Percentiles rank a stretch among this genome's conserved stretches.
Conservation (phyloP, 2,797 vertebrate genomes). For the Sebastes goodei region DNA sequence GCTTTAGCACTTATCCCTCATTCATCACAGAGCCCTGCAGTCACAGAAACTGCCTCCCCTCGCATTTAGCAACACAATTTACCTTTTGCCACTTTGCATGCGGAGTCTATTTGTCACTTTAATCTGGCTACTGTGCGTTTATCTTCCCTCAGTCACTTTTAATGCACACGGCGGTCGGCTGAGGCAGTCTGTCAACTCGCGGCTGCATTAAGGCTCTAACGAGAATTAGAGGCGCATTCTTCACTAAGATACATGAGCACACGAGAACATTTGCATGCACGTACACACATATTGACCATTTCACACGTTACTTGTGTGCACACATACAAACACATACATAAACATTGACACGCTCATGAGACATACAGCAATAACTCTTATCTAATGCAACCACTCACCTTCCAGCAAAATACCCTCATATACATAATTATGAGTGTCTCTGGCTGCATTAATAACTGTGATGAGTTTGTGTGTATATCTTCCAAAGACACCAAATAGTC, state of each 20-base stretch:
- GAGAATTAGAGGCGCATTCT: conserved; percentile 54
- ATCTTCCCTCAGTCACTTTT: conserved; percentile 74
- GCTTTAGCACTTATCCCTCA: conserved; percentile 71
- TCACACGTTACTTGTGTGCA: conserved; percentile 23
- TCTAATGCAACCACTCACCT: conserved; percentile 26
- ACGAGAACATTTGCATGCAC: conserved; percentile 30
- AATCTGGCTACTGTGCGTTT: conserved; percentile 65
- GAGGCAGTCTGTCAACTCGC: conserved; percentile 66
- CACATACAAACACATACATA: conserved; percentile 16
- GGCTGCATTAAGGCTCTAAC: conserved; percentile 61
- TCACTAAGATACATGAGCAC: conserved; percentile 47
- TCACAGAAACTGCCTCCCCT: conserved; percentile 61
- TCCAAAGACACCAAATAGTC: not conserved
- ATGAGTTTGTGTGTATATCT: conserved; percentile 7
- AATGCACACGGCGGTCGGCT: conserved; percentile 58
- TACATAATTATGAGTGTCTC: conserved; percentile 9
- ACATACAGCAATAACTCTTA: conserved; percentile 32
- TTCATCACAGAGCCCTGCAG: conserved; percentile 69
- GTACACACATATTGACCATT: conserved; percentile 28
- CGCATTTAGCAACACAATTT: conserved; percentile 77
- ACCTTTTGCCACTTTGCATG: conserved; percentile 76
- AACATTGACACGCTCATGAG: conserved; percentile 9
- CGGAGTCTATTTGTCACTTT: conserved; percentile 79
- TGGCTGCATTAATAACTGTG: not conserved
- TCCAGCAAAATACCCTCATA: conserved; percentile 5